Base-by-base conservation (phyloP, 2,888 invertebrate genomes). In the Dicyrtoma fusca region DNA sequence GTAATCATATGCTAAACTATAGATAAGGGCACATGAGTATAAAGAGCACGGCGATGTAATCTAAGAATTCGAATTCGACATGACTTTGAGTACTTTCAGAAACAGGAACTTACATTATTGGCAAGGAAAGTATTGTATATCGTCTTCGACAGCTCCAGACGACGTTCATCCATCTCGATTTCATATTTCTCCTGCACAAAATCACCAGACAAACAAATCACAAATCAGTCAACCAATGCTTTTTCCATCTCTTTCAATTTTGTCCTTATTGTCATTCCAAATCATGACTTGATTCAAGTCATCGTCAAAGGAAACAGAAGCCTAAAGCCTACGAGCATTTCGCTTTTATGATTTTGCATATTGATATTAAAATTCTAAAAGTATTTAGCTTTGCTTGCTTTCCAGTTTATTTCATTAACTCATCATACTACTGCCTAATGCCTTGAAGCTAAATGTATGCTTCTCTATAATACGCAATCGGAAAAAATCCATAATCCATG, bases 151-250 rank as follows among this genome's bases (percentile, higher is more conserved):
- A 92, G 88, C 82, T 90, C 89, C 82, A 88, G 87, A 75, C 96
- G 88, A 84, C 91, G 89, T 86, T 95, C 95, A 85, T 95, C 95
- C 83, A 92, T 90, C 83, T 95, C 94, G 82, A 97, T 89, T 86
- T 97, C 96, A 87, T 95, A 97, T 82, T 91, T 90, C 83, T 90
- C 91, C 87, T 87, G 82, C 44, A 82, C 79, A 78, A 51, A 14
- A 73, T 63, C 44, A 82, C 79, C 77, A 51, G 75, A 14, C 26
- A 66, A 51, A 17, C 23, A 10, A 55, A 34, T 34, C 13, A 66
- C 14, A 13, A 21, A 11, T 45, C 8, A 21, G 19, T 34, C 47
- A 21, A 51, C 21, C 47, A 66, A 19, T n/a, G 11, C 17, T 19
- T 14, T 42, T 55, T 4, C 10, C 2, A 69, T 51, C 59, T 19